These are phyloP conservation scores for Chaetodon trifascialis DNA, from an alignment of 2,113 vertebrate species.

Conservation along the genomic window DNA sequence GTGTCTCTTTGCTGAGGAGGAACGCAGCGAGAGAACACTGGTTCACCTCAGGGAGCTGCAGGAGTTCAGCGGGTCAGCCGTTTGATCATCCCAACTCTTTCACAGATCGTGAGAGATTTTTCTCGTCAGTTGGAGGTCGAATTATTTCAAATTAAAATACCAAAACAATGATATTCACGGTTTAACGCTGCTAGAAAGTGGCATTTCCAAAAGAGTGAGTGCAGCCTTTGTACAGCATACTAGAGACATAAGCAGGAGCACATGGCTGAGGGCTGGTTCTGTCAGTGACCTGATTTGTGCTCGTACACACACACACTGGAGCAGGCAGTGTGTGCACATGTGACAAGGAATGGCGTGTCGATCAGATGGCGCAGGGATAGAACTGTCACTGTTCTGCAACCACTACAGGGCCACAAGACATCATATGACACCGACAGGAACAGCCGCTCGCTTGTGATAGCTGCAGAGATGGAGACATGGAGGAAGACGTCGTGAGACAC, in stretches of 20 bases:
- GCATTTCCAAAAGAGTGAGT: slow-evolving; percentile 43
- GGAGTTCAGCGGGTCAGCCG: slow-evolving; percentile 25
- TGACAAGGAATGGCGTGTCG: slow-evolving; percentile 91
- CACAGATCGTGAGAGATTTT: not conserved
- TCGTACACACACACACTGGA: slow-evolving; percentile 37
- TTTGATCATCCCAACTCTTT: slow-evolving; percentile 24
- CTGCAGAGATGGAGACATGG: slow-evolving; percentile 40
- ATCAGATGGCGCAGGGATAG: slow-evolving; percentile 93
- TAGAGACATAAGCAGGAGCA: slow-evolving; percentile 78
- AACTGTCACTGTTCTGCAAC: slow-evolving; percentile 95
- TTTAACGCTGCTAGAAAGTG: slow-evolving; percentile 27
- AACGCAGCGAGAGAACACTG: slow-evolving; percentile 23
- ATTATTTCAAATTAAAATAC: slow-evolving; percentile 35
- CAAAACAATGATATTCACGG: slow-evolving; percentile 19
- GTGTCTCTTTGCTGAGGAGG: slow-evolving; percentile 30
- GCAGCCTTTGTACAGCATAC: slow-evolving; percentile 45
- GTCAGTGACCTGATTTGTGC: slow-evolving; percentile 86
- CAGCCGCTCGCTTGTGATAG: slow-evolving; percentile 83
- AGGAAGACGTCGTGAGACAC: slow-evolving; percentile 40
- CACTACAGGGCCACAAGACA: slow-evolving; percentile 88
- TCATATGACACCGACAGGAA: slow-evolving; percentile 93
- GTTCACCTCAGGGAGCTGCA: slow-evolving; percentile 38
- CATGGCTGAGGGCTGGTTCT: slow-evolving; percentile 86
- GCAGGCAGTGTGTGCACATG: slow-evolving; percentile 85
- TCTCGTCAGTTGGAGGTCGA: not conserved